These are phyloP conservation scores for Paradoxurus hermaphroditus DNA, from an alignment of 2,113 vertebrate species.

Conservation along the genomic window DNA sequence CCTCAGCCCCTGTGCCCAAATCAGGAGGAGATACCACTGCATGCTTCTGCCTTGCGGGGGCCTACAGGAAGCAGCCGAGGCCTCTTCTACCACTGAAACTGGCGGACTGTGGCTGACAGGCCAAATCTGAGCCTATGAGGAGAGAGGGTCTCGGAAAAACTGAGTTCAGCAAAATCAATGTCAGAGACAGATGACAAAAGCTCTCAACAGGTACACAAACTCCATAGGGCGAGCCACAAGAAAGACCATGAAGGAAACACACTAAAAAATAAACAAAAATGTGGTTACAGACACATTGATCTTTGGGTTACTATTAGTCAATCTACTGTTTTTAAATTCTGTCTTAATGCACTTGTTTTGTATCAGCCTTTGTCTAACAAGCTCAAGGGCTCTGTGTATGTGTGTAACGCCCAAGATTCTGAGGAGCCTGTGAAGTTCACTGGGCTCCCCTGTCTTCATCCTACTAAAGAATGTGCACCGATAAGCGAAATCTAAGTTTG, in stretches of 20 bases:
- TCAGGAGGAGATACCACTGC: conserved; percentile 56
- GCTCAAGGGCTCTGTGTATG: background rate
- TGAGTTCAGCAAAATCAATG: conserved; percentile 49
- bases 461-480: background rate
- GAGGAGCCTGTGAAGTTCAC: background rate
- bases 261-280: conserved; percentile 50
- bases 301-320: conserved; percentile 3
- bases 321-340: background rate
- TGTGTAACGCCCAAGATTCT: background rate
- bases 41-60: conserved; percentile 51
- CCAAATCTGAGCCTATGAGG: background rate
- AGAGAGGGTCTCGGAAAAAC: conserved; percentile 66
- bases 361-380: background rate
- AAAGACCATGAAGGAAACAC: conserved; percentile 51
- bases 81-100: conserved; percentile 49
- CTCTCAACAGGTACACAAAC: conserved; percentile 11
- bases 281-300: conserved; percentile 17
- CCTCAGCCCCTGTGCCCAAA: conserved; percentile 63
- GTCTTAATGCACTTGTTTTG: background rate
- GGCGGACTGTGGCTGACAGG: background rate
- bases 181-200: background rate
- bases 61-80: conserved; percentile 44
- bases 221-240: conserved; percentile 34
- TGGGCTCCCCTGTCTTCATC: background rate
- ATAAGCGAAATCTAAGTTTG: background rate